Evolutionary conservation across 2,797 vertebrate genomes (phyloP).

Genomic region (Loris lydekkerianus): DNA sequence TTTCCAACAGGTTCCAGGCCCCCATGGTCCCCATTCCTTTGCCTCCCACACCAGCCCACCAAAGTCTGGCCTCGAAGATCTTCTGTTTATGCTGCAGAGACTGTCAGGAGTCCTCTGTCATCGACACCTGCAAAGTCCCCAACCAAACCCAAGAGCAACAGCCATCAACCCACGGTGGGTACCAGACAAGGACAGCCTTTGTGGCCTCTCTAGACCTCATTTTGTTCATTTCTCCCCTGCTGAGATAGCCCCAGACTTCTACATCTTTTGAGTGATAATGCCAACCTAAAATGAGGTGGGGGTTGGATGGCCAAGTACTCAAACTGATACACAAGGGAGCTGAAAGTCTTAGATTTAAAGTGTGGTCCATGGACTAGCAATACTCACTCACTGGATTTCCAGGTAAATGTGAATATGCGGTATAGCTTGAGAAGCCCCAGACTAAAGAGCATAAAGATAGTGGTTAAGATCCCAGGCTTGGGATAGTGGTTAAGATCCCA

Average conservation of each 20-base stretch:
- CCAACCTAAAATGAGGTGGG: background rate
- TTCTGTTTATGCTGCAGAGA: constrained; percentile 71
- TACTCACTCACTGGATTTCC: background rate
- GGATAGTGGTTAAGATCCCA: background rate
- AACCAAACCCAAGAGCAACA: constrained; percentile 15
- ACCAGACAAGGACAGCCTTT: background rate
- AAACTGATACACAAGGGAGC: background rate
- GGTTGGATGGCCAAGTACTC: background rate
- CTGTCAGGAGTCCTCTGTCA: background rate
- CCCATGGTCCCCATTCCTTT: background rate
- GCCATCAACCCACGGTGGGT: constrained; percentile 31
- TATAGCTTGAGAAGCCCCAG: background rate
- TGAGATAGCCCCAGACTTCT: background rate
- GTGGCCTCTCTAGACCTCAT: background rate
- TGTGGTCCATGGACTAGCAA: background rate
- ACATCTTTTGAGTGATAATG: background rate
- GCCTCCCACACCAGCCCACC: background rate
- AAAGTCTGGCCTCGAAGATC: constrained; percentile 64
- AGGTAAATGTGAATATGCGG: constrained; percentile 1
- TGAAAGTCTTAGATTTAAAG: constrained; percentile 16
- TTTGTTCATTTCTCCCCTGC: background rate
- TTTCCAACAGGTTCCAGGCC: background rate
- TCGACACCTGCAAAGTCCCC: background rate
- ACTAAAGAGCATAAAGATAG: background rate
- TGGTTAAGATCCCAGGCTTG: background rate